Evolutionary conservation across 2,888 invertebrate species (phyloP), one percentile per base, ranked within the genome.

Genomic region (Acrobasis repandana): DNA sequence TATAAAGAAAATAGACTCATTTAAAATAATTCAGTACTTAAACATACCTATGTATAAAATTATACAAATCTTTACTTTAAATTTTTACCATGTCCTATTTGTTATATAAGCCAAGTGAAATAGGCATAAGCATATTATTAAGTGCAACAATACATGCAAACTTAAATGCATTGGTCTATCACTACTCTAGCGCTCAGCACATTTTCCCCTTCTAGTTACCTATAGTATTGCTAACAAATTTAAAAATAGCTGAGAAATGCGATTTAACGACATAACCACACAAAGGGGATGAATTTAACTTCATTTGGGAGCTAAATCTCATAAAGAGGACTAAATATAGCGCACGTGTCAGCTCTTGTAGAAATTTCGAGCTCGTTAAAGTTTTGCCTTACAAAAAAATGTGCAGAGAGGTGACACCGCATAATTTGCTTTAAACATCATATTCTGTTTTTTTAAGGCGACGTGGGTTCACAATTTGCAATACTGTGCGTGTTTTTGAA

Each of bases 161-260:
- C 20, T 20, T 20, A 20, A 2, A 20, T 20, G 4, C 20, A 20
- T 20, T 2, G 20, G 20, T 20, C 20, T 20, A 20, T 20, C 20
- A 20, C 20, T 20, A 20, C 4, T 4, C n/a, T n/a, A 1, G 10
- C 11, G 43, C 43, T 11, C 43, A 14, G 43, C 43, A 43, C 5
- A 43, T 43, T 43, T 14, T 18, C 36, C 52, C 16, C 36, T 54
- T 16, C 15, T 6, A 18, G 11, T 18, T 18, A n/a, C n/a, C n/a
- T n/a, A 38, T 36, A 54, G 38, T 54, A 38, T 18, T 11, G n/a
- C 54, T 20, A 54, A 54, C 56, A 33, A 57, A 47, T 10, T 57
- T 47, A 57, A 57, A 57, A 57, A 57, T 43, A 57, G 46, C 47
- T 57, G 56, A 46, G 47, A 28, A 57, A 28, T 57, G 16, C 11